These are phyloP conservation scores for Centropus unirufus DNA, from an alignment of 2,113 vertebrate species.

Conservation along the genomic window DNA sequence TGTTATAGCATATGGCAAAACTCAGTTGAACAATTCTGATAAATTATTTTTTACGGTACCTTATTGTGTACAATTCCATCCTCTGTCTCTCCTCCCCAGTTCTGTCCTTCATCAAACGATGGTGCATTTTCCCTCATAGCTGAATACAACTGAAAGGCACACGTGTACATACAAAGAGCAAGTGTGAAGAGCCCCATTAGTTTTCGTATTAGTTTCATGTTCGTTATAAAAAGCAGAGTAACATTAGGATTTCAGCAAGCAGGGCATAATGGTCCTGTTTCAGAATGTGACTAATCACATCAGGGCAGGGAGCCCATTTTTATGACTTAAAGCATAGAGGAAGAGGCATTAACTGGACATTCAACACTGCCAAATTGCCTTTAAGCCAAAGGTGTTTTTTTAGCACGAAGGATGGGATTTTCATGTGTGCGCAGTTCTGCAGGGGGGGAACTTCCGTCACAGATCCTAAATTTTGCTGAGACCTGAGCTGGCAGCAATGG, in stretches of 20 bases:
- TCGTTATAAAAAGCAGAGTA: neutral
- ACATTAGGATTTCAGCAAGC: neutral
- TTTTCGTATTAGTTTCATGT: neutral
- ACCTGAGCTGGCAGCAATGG: neutral
- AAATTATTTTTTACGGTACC: conserved; percentile 70
- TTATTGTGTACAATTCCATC: conserved; percentile 88
- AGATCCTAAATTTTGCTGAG: neutral
- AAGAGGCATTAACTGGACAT: neutral
- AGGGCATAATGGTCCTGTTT: neutral
- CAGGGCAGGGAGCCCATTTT: neutral
- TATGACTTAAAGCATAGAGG: neutral
- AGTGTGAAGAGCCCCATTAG: neutral
- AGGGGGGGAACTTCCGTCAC: neutral
- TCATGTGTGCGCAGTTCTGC: neutral
- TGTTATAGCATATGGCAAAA: neutral
- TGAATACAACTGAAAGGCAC: conserved; percentile 61
- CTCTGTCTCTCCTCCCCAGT: conserved; percentile 78
- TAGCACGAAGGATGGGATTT: neutral
- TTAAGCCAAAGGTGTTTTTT: neutral
- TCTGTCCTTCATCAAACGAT: conserved; percentile 74
- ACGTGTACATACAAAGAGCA: neutral
- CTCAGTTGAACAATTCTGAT: neutral
- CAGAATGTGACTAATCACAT: neutral
- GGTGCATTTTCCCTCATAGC: conserved; percentile 72
- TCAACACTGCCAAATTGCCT: neutral